Evolutionary conservation across 2,113 vertebrate species (phyloP).

Genomic region (Morphnarchus princeps): DNA sequence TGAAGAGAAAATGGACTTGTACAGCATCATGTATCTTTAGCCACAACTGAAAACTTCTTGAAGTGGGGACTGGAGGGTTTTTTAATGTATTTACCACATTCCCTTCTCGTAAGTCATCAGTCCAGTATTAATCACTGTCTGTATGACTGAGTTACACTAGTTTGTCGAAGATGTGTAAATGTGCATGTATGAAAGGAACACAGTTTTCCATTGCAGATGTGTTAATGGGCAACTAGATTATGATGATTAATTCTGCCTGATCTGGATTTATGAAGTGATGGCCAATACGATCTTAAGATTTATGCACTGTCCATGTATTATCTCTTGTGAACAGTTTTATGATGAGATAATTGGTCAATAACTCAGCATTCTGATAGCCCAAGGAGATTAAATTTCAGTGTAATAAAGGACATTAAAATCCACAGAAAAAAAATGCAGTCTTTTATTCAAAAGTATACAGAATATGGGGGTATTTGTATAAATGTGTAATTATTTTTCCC

Average conservation of each 20-base stretch:
- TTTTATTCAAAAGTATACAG: conserved; percentile 10
- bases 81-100: not conserved
- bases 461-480: conserved; percentile 12
- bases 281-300: conserved; percentile 23
- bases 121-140: not conserved
- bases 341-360: conserved; percentile 39
- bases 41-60: not conserved
- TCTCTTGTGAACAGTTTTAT: conserved; percentile 42
- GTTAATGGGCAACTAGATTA: not conserved
- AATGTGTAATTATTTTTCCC: conserved; percentile 28
- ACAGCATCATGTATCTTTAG: not conserved
- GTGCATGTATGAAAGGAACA: not conserved
- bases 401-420: conserved; percentile 7
- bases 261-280: conserved; percentile 38
- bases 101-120: not conserved
- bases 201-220: not conserved
- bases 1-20: not conserved
- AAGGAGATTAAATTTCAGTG: conserved; percentile 14
- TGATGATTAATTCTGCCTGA: conserved; percentile 33
- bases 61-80: not conserved
- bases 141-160: not conserved
- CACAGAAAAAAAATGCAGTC: not conserved
- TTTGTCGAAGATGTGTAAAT: not conserved
- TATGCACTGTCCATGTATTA: not conserved
- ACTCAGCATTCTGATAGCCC: conserved; percentile 5